phyloP scores from a whole-genome alignment of 2,113 vertebrate species.

The Syngnathus floridae region DNA sequence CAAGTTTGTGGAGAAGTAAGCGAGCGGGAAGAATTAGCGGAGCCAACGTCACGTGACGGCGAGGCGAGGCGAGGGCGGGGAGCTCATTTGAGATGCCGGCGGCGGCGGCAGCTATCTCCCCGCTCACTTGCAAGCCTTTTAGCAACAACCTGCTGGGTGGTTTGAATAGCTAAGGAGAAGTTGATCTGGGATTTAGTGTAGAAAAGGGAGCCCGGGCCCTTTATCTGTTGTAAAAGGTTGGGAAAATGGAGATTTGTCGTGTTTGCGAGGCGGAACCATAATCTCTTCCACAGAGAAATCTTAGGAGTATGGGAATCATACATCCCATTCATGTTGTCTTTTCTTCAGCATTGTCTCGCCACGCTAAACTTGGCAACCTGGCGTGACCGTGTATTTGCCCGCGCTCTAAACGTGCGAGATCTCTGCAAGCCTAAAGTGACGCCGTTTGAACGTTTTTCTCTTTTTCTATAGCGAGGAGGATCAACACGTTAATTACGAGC shows the following conservation, averaged over 20 bases:
- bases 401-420: constrained; percentile 20
- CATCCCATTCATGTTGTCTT: constrained; percentile 33
- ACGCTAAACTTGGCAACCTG: constrained; percentile 22
- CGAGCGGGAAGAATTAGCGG: constrained; percentile 52
- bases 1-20: constrained; percentile 69
- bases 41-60: constrained; percentile 20
- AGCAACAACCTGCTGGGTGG: constrained; percentile 67
- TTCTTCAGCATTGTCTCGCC: constrained; percentile 31
- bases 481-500: constrained; percentile 56
- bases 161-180: constrained; percentile 55
- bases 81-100: constrained; percentile 50
- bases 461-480: constrained; percentile 51
- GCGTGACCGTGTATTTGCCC: constrained; percentile 20
- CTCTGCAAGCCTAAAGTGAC: constrained; percentile 1
- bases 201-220: constrained; percentile 56
- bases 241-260: constrained; percentile 62
- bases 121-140: constrained; percentile 59
- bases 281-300: constrained; percentile 53
- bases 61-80: constrained; percentile 13
- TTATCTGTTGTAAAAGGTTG: constrained; percentile 66
- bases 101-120: constrained; percentile 35
- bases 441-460: constrained; percentile 39
- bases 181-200: constrained; percentile 60
- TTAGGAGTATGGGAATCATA: constrained; percentile 44
- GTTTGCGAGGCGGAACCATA: constrained; percentile 58